Percentiles rank a stretch among this genome's conserved stretches.
These are phyloP conservation scores for Mizuhopecten yessoensis DNA, from an alignment of 1,140 invertebrate genomes.

Conservation along the genomic window DNA sequence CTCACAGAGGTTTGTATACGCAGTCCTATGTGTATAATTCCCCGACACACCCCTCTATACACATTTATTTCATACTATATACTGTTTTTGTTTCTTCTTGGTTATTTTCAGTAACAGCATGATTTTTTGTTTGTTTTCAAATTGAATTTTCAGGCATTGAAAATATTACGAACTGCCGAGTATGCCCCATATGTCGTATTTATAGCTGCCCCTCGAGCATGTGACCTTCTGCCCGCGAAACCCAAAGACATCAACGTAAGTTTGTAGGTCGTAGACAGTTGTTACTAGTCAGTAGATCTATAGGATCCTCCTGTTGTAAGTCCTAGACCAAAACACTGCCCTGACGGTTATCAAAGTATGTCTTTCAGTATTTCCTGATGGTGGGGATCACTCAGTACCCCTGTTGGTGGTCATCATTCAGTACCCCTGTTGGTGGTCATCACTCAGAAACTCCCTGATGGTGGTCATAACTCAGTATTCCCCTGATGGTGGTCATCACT, in stretches of 20 bases:
- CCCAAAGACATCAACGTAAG: constrained; percentile 71
- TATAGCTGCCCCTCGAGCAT: constrained; percentile 94
- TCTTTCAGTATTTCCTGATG: too few species aligned
- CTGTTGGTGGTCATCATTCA: too few species aligned
- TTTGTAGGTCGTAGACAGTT: constrained; percentile 42
- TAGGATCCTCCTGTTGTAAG: too few species aligned
- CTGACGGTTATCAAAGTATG: too few species aligned
- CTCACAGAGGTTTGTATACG: neutral
- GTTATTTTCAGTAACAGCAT: neutral
- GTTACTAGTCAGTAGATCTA: too few species aligned
- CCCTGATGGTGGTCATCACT: too few species aligned
- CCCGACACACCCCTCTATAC: neutral
- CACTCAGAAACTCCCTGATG: too few species aligned
- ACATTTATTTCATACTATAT: neutral
- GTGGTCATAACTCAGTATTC: too few species aligned
- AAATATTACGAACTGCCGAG: constrained; percentile 97
- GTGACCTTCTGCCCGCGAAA: constrained; percentile 71
- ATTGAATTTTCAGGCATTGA: constrained; percentile 90
- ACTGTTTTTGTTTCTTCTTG: constrained; percentile 39
- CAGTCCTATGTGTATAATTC: neutral
- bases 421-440: too few species aligned
- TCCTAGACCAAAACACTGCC: too few species aligned
- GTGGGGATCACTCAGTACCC: too few species aligned
- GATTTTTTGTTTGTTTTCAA: constrained; percentile 54
- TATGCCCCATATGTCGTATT: constrained; percentile 98